Conservation (phyloP, 2,113 vertebrate species). For the Penelope pileata region DNA sequence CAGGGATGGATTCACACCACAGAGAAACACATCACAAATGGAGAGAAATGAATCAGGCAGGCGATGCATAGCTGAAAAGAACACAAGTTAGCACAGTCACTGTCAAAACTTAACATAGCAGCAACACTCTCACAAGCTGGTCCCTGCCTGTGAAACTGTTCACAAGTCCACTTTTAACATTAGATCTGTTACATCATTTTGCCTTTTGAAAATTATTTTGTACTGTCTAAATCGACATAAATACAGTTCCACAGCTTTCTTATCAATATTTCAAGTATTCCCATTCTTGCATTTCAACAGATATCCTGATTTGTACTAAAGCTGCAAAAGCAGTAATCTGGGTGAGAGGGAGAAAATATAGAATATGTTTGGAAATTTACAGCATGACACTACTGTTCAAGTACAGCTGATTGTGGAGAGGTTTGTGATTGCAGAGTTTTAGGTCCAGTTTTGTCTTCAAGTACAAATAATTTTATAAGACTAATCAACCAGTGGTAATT, state of each 20-base stretch:
- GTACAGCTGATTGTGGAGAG: neutral
- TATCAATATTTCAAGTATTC: neutral
- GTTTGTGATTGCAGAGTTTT: neutral
- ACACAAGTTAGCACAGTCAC: conserved; percentile 70
- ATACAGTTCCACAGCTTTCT: neutral
- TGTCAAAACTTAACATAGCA: conserved; percentile 40
- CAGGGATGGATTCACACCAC: conserved; percentile 77
- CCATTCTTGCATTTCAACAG: neutral
- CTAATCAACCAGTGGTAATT: neutral
- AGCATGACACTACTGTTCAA: neutral
- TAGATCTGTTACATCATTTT: neutral
- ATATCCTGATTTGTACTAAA: neutral
- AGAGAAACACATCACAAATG: conserved; percentile 80
- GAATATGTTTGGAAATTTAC: neutral
- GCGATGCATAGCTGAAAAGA: conserved; percentile 76
- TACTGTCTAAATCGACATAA: neutral
- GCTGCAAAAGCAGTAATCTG: neutral
- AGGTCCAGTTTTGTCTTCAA: neutral
- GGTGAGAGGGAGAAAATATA: neutral
- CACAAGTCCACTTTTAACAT: neutral
- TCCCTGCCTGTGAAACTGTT: neutral
- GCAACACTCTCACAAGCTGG: conserved; percentile 32
- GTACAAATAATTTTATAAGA: neutral
- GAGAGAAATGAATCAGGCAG: conserved; percentile 77
- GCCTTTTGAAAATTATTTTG: neutral